These are phyloP conservation scores for Thereva unica DNA, from an alignment of 2,888 invertebrate genomes.

Conservation along the genomic window DNA sequence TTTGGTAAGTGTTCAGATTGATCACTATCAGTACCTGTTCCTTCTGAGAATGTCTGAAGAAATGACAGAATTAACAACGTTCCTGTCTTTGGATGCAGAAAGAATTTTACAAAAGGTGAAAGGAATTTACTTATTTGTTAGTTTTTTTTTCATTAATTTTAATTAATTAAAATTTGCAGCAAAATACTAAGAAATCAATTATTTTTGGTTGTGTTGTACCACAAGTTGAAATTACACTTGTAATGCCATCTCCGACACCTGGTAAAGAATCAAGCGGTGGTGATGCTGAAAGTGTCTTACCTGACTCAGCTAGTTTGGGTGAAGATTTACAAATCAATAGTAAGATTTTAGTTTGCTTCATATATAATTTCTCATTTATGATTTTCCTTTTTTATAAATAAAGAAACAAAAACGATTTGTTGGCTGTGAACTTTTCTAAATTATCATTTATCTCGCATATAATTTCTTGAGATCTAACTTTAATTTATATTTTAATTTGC, in stretches of 20 bases:
- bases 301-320: conserved; percentile 83
- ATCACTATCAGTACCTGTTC: conserved; percentile 92
- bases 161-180: conserved; percentile 44
- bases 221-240: conserved; percentile 84
- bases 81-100: conserved; percentile 76
- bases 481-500: no score
- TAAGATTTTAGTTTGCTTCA: conserved; percentile 52
- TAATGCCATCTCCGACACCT: conserved; percentile 81
- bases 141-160: conserved; percentile 13
- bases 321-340: conserved; percentile 72
- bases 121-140: not conserved
- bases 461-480: no score
- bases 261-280: conserved; percentile 84
- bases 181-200: conserved; percentile 59
- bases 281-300: conserved; percentile 82
- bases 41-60: conserved; percentile 82
- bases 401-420: conserved; percentile 2
- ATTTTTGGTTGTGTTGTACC: conserved; percentile 80
- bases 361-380: conserved; percentile 3
- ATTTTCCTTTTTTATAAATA: conserved; percentile 1
- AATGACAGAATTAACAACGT: conserved; percentile 77
- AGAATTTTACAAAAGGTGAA: conserved; percentile 66
- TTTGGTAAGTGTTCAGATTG: conserved; percentile 85
- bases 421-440: not conserved
- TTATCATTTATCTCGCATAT: not conserved